These are phyloP conservation scores for Leptothorax acervorum DNA, from an alignment of 2,888 invertebrate species.

Conservation along the genomic window DNA sequence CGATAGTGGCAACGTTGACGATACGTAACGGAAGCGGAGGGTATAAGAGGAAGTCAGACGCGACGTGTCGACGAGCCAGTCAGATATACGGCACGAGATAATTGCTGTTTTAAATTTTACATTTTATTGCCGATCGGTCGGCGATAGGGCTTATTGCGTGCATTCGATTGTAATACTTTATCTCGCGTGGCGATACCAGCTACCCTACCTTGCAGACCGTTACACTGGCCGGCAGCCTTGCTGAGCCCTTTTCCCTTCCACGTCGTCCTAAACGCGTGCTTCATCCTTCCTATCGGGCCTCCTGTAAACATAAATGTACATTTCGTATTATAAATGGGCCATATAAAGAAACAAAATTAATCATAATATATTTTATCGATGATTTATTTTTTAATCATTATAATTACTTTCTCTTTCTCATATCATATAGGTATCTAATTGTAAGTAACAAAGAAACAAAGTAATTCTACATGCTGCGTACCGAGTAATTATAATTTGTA, in stretches of 20 bases:
- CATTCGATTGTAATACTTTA: constrained; percentile 79
- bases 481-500: neutral
- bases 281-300: constrained; percentile 74
- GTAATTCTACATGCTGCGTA: neutral
- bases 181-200: constrained; percentile 55
- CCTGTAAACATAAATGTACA: constrained; percentile 59
- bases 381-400: neutral
- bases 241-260: neutral
- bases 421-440: too few relatives aligned
- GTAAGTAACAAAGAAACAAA: neutral
- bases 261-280: constrained; percentile 61
- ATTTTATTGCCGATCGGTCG: constrained; percentile 78
- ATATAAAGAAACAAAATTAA: neutral
- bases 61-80: constrained; percentile 66
- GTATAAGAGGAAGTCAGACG: constrained; percentile 63
- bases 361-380: constrained; percentile 4
- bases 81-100: constrained; percentile 80
- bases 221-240: constrained; percentile 24
- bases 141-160: constrained; percentile 80
- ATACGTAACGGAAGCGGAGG: constrained; percentile 44
- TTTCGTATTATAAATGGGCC: constrained; percentile 44
- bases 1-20: constrained; percentile 42
- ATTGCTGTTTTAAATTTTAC: constrained; percentile 78
- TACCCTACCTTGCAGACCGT: constrained; percentile 41
- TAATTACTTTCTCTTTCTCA: neutral